Evolutionary conservation across 2,113 vertebrate species (phyloP).

Genomic region (Cyrtonyx montezumae): DNA sequence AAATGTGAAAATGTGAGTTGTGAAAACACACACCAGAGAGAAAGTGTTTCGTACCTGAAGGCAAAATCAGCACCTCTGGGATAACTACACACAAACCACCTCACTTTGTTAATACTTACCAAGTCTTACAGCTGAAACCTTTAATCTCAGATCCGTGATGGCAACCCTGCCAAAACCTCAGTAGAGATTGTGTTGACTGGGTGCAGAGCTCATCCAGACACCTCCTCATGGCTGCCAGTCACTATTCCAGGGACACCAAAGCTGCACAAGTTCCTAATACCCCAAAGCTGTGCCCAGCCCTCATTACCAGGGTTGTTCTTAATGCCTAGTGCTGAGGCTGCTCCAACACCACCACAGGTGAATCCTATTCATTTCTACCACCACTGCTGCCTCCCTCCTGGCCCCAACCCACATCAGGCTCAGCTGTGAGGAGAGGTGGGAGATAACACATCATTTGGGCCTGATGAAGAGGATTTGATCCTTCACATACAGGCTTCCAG

Average conservation of each 20-base stretch:
- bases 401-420: background rate
- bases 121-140: background rate
- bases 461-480: background rate
- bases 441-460: background rate
- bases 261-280: rapidly evolving
- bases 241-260: rapidly evolving
- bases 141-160: background rate
- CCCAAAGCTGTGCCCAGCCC: background rate
- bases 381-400: background rate
- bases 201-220: background rate
- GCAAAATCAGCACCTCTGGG: background rate
- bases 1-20: background rate
- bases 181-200: background rate
- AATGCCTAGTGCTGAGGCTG: background rate
- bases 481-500: background rate
- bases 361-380: background rate
- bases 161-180: background rate
- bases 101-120: rapidly evolving
- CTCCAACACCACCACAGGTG: background rate
- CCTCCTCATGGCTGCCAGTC: background rate
- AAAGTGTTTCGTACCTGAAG: background rate
- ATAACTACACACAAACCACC: rapidly evolving
- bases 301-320: background rate
- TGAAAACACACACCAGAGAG: background rate
- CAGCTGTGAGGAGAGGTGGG: background rate